Percentiles rank a stretch among this genome's conserved stretches.
These are phyloP conservation scores for Carcina quercana DNA, from an alignment of 2,888 invertebrate genomes.

Conservation along the genomic window DNA sequence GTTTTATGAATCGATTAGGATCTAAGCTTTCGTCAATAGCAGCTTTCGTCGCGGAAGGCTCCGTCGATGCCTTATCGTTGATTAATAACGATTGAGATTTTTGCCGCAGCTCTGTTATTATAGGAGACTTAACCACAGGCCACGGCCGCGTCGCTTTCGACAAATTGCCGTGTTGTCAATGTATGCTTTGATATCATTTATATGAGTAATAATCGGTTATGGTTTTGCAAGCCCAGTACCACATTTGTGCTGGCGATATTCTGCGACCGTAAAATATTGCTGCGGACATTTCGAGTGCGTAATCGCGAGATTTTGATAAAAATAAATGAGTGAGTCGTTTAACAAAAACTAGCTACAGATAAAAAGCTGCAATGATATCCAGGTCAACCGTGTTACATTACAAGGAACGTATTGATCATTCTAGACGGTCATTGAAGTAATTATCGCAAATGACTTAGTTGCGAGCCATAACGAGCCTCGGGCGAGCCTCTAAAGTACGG, in stretches of 20 bases:
- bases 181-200: slow-evolving; percentile 44
- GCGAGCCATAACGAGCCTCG: slow-evolving; percentile 29
- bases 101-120: slow-evolving; percentile 63
- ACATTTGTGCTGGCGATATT: too few species aligned
- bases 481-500: slow-evolving; percentile 32
- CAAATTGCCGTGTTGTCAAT: slow-evolving; percentile 58
- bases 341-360: slow-evolving; percentile 10
- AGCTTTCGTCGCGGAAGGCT: slow-evolving; percentile 59
- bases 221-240: slow-evolving; percentile 4
- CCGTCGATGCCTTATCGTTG: slow-evolving; percentile 62
- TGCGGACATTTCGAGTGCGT: too few species aligned
- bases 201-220: slow-evolving; percentile 30
- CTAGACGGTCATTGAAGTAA: slow-evolving; percentile 37
- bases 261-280: too few species aligned
- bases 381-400: slow-evolving; percentile 19
- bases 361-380: slow-evolving; percentile 10
- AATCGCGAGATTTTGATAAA: too few species aligned
- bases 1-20: slow-evolving; percentile 73
- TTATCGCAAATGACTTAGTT: slow-evolving; percentile 53
- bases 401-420: slow-evolving; percentile 28
- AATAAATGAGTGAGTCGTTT: too few species aligned
- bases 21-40: slow-evolving; percentile 74
- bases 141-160: slow-evolving; percentile 42
- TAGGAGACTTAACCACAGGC: slow-evolving; percentile 48
- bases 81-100: slow-evolving; percentile 72